Evolutionary conservation across 2,113 vertebrate species (phyloP).

Genomic region (Channa argus): DNA sequence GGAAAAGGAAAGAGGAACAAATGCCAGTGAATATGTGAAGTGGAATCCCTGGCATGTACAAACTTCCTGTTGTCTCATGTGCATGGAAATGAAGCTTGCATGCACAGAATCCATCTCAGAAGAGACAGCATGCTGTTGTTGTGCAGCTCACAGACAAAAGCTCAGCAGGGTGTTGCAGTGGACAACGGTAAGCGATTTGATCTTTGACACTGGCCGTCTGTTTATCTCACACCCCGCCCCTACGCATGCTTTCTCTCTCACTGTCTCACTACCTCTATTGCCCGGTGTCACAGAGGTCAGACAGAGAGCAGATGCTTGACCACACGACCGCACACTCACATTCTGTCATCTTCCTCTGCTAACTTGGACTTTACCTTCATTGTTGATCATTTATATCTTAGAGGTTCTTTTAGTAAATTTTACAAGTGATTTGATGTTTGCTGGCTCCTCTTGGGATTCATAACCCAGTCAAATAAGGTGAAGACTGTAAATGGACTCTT

Average conservation of each 20-base stretch:
- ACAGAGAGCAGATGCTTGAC: conserved; percentile 74
- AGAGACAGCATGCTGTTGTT: not conserved
- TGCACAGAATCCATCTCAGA: not conserved
- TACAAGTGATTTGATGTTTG: not conserved
- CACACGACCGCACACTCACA: conserved; percentile 28
- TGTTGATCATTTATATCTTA: not conserved
- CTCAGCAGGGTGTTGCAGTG: conserved; percentile 45
- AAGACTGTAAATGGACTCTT: not conserved
- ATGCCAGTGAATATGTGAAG: not conserved
- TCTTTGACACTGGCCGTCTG: conserved; percentile 63
- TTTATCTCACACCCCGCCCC: conserved; percentile 18
- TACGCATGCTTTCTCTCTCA: not conserved
- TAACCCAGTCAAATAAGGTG: not conserved
- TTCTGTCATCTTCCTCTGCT: conserved; percentile 43
- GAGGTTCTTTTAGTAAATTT: not conserved
- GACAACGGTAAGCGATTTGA: conserved; percentile 65
- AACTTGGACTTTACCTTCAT: conserved; percentile 16
- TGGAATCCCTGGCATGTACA: not conserved
- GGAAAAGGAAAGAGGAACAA: not conserved
- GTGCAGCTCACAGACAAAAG: conserved; percentile 29
- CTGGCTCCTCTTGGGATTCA: not conserved
- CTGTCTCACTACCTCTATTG: conserved; percentile 23
- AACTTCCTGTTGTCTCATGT: not conserved
- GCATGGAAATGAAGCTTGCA: not conserved
- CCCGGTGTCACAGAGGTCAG: conserved; percentile 57